phyloP scores from a whole-genome alignment of 1,140 invertebrate species.

The Procambarus virginalis region DNA sequence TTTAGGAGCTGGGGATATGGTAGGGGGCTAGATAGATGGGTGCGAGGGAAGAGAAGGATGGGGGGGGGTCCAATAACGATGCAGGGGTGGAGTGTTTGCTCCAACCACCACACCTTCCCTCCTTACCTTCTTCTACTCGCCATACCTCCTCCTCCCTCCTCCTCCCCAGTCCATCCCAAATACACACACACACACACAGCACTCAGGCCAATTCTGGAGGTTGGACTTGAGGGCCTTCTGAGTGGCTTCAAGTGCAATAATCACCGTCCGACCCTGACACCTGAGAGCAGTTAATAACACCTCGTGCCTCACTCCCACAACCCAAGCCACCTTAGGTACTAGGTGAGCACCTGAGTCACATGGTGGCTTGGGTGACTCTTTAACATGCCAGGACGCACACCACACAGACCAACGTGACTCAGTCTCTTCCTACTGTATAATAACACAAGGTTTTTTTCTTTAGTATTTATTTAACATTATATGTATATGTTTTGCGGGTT shows the following conservation, averaged over 20 bases:
- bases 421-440: too few relatives aligned
- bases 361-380: too few relatives aligned
- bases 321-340: too few relatives aligned
- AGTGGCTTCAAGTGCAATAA: background rate
- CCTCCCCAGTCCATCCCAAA: background rate
- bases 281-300: background rate
- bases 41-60: background rate
- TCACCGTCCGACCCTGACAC: background rate
- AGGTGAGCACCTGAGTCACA: too few relatives aligned
- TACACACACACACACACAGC: background rate
- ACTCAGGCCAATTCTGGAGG: background rate
- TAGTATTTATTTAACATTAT: too few relatives aligned
- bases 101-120: background rate
- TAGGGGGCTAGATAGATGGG: too few relatives aligned
- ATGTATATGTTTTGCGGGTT: too few relatives aligned
- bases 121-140: background rate
- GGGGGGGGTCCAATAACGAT: background rate
- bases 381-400: too few relatives aligned
- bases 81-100: constrained; percentile 1
- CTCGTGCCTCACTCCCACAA: too few relatives aligned
- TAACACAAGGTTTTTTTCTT: too few relatives aligned
- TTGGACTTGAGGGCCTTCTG: background rate
- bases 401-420: too few relatives aligned
- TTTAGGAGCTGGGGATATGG: too few relatives aligned
- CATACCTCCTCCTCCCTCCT: background rate